These are phyloP conservation scores for Sebastes itinus DNA, from an alignment of 2,797 vertebrate genomes.

Conservation along the genomic window DNA sequence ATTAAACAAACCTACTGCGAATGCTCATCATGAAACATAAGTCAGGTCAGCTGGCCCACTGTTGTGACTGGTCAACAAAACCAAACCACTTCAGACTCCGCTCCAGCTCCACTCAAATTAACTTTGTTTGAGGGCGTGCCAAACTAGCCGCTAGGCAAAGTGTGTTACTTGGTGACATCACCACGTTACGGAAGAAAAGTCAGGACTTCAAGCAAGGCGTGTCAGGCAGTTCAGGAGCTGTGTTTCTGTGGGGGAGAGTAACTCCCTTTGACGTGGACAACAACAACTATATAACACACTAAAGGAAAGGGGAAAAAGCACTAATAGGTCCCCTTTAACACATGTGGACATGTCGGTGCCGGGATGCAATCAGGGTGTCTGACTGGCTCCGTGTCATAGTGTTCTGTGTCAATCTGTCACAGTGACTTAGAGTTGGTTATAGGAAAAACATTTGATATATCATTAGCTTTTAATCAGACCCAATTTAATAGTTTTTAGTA, in stretches of 20 bases:
- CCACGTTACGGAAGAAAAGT: too few relatives aligned
- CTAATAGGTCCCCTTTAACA: not conserved
- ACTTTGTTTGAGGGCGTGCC: too few relatives aligned
- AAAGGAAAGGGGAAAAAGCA: not conserved
- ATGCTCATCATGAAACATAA: not conserved
- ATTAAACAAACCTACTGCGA: conserved; percentile 4
- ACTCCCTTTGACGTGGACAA: not conserved
- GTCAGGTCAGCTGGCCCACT: too few relatives aligned
- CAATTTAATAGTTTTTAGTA: not conserved
- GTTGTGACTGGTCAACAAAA: too few relatives aligned
- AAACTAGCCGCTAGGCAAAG: too few relatives aligned
- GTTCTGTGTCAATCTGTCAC: not conserved
- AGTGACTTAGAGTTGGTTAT: not conserved
- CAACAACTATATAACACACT: too few relatives aligned
- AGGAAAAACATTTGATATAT: not conserved
- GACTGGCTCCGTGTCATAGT: not conserved
- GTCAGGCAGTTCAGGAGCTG: too few relatives aligned
- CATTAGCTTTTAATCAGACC: not conserved
- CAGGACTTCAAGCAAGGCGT: too few relatives aligned
- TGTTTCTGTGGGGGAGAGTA: not conserved
- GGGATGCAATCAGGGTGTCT: not conserved
- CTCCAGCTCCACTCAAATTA: too few relatives aligned
- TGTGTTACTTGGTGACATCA: too few relatives aligned
- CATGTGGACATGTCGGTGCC: not conserved
- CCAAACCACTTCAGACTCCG: too few relatives aligned